Evolutionary conservation across 2,888 invertebrate species (phyloP).

Genomic region (Tetragnatha montana): DNA sequence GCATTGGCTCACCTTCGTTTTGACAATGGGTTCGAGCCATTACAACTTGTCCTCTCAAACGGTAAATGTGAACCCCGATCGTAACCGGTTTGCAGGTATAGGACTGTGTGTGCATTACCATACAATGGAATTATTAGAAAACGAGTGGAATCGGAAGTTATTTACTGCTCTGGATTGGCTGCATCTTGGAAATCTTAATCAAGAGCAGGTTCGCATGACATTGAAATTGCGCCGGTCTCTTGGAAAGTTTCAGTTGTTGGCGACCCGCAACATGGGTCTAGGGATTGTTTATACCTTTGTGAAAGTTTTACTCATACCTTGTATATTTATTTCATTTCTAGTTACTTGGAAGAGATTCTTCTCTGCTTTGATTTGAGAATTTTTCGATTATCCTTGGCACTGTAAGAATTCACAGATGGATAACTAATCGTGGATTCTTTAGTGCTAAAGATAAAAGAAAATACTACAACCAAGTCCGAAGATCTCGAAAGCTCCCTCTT

Average conservation of each 20-base stretch:
- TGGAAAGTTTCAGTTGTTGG: neutral
- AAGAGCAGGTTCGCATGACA: neutral
- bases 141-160: constrained; percentile 38
- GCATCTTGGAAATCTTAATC: neutral
- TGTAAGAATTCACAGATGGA: constrained; percentile 84
- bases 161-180: constrained; percentile 2
- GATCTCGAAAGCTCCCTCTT: constrained; percentile 55
- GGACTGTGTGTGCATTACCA: constrained; percentile 43
- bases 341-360: neutral
- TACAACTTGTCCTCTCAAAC: constrained; percentile 48
- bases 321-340: neutral
- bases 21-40: constrained; percentile 54
- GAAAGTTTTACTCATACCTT: no score
- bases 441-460: constrained; percentile 81
- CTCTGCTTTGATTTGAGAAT: neutral
- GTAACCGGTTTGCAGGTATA: constrained; percentile 61
- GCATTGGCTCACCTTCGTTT: constrained; percentile 48
- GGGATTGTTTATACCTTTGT: no score
- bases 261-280: no score
- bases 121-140: constrained; percentile 46
- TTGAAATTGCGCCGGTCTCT: neutral
- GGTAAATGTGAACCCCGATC: constrained; percentile 23
- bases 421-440: constrained; percentile 81
- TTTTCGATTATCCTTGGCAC: constrained; percentile 79
- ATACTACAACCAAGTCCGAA: constrained; percentile 23